Evolutionary conservation across 1,140 invertebrate genomes (phyloP), one percentile per base, ranked within the genome.

Genomic region (Caerostris extrusa): DNA sequence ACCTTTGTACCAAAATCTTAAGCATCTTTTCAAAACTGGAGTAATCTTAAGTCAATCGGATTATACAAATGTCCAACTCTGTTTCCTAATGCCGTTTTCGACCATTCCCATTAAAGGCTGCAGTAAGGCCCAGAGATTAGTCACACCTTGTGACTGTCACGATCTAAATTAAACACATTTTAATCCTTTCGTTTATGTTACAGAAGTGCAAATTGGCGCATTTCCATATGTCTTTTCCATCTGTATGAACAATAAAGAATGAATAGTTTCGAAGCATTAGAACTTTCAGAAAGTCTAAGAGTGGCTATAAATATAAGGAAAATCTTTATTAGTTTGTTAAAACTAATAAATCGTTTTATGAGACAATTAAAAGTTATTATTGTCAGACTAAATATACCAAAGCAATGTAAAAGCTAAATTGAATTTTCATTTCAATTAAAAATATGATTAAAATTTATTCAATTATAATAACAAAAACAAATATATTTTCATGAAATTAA

Each of bases 271-370:
- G 17, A 19, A 34, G n/a, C 19, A 7, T 7, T 69, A 34, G 5
- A 19, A 7, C 58, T 64, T 93, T 55, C 60, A 93, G 92, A 86
- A 61, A 93, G n/a, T 19, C 34, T 34, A 34, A 34, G 34, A 34
- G 34, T 34, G 34, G 34, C 34, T 34, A 34, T 34, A 34, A 34
- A 34, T 34, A 34, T 34, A 34, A 34, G 34, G 34, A 2, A 34
- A 34, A 34, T 34, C 34, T 34, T 34, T 34, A 34, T 34, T 2
- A 34, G 34, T 34, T 34, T 34, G 34, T 1, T 34, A 34, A 34
- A 2, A 1, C 0, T 34, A 34, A 1, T 2, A 34, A 34, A 34
- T 34, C 34, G 34, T 34, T 34, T 34, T 34, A 34, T 34, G 34
- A 34, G 34, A 34, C 34, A 34, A 34, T 34, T 34, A 34, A 34